Evolutionary conservation across 64 coral and sea anemone genomes (phyloP).

Genomic region (Anthopleura sola): DNA sequence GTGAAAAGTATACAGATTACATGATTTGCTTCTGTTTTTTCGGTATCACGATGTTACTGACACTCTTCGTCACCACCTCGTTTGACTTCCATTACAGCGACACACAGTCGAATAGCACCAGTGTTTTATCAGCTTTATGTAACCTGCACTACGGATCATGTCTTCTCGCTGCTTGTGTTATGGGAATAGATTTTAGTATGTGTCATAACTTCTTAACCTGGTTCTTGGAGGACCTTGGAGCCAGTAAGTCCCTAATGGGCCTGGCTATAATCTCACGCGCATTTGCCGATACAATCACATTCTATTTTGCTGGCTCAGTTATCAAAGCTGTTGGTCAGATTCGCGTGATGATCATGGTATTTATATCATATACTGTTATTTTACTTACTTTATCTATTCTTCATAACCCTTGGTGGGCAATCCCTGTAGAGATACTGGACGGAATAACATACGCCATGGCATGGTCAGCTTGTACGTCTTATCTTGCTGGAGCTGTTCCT

Average conservation of each 20-base stretch:
- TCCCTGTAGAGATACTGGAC: conserved; percentile 79
- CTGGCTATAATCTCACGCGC: conserved; percentile 74
- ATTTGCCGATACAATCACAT: conserved; percentile 77
- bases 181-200: conserved; percentile 92
- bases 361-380: conserved; percentile 82
- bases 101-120: conserved; percentile 6
- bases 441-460: conserved; percentile 88
- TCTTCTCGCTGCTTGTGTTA: conserved; percentile 82
- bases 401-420: conserved; percentile 80
- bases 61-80: conserved; percentile 73
- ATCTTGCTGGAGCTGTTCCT: conserved; percentile 87
- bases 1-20: conserved; percentile 88
- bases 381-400: conserved; percentile 81
- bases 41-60: conserved; percentile 71
- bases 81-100: conserved; percentile 92
- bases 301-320: conserved; percentile 81
- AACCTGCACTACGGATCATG: conserved; percentile 92
- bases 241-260: conserved; percentile 91
- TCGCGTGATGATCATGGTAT: conserved; percentile 69
- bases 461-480: conserved; percentile 96
- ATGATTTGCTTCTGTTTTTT: conserved; percentile 94
- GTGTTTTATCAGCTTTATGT: conserved; percentile 68
- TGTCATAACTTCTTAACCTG: conserved; percentile 94
- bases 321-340: conserved; percentile 93
- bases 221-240: conserved; percentile 96